These are phyloP conservation scores for Petrolisthes manimaculis DNA, from an alignment of 2,888 invertebrate species.

Conservation along the genomic window DNA sequence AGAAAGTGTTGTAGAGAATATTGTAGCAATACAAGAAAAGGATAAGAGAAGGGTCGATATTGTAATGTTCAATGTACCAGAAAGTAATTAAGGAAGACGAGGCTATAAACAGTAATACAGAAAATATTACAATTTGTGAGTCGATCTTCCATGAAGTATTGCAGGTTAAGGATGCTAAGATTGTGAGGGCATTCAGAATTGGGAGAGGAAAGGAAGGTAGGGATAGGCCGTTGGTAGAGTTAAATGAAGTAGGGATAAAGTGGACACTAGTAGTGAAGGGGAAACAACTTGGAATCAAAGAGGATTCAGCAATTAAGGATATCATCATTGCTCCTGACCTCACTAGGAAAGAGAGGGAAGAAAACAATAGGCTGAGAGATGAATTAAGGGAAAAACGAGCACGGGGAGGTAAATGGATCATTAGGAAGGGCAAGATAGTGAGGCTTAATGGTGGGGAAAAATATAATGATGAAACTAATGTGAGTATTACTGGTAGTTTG, in stretches of 20 bases:
- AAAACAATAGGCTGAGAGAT: not conserved
- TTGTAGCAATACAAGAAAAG: no score
- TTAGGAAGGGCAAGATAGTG: not conserved
- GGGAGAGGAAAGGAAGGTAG: not conserved
- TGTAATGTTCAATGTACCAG: not conserved
- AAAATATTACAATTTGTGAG: not conserved
- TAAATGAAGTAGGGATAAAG: not conserved
- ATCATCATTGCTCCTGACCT: not conserved
- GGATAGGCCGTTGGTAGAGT: not conserved
- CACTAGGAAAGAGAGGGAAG: slow-evolving; percentile 3
- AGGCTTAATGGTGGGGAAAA: not conserved
- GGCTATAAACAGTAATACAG: not conserved
- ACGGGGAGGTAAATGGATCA: not conserved
- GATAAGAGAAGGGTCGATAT: not conserved
- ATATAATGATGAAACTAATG: not conserved
- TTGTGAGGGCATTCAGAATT: not conserved
- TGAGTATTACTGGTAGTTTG: not conserved
- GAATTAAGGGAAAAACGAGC: not conserved
- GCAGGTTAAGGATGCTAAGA: not conserved
- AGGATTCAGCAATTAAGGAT: not conserved
- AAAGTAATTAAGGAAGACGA: slow-evolving; percentile 4
- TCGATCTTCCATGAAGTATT: not conserved
- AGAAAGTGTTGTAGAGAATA: not conserved
- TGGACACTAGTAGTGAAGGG: not conserved
- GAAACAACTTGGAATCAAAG: not conserved